A percentile compares a stretch with the other conserved stretches of the same genome.
Evolutionary conservation across 2,888 invertebrate genomes (phyloP).

Genomic region (Caenorhabditis angaria): DNA sequence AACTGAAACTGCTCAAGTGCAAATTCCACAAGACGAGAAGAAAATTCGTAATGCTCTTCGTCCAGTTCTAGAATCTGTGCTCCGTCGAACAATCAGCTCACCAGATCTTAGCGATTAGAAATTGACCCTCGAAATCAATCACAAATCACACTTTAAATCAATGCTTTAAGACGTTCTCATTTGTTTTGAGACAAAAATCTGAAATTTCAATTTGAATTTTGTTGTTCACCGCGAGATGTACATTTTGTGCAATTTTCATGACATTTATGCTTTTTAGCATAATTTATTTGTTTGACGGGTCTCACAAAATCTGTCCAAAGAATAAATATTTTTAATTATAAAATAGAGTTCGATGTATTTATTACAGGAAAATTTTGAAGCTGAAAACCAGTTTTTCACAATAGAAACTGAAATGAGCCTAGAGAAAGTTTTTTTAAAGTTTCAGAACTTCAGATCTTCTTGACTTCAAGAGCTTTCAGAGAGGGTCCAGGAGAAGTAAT

Average conservation of each 20-base stretch:
- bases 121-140: background rate
- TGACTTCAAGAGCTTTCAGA: too few species aligned
- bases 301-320: background rate
- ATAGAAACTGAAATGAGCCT: too few species aligned
- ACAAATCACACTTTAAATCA: background rate
- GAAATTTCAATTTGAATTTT: background rate
- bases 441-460: too few species aligned
- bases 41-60: slow-evolving; percentile 41
- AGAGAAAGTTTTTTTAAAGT: too few species aligned
- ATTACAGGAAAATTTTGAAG: too few species aligned
- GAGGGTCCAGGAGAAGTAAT: too few species aligned
- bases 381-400: too few species aligned
- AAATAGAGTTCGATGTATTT: too few species aligned
- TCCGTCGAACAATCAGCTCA: slow-evolving; percentile 41
- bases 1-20: background rate
- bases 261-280: slow-evolving; percentile 1
- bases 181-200: background rate
- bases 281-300: slow-evolving; percentile 2
- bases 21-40: slow-evolving; percentile 27
- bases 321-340: too few species aligned
- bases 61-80: slow-evolving; percentile 27
- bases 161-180: slow-evolving; percentile 3
- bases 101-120: slow-evolving; percentile 25
- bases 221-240: background rate
- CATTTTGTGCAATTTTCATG: slow-evolving; percentile 2